phyloP scores from a whole-genome alignment of 1,140 invertebrate species.

The Drosophila tani region DNA sequence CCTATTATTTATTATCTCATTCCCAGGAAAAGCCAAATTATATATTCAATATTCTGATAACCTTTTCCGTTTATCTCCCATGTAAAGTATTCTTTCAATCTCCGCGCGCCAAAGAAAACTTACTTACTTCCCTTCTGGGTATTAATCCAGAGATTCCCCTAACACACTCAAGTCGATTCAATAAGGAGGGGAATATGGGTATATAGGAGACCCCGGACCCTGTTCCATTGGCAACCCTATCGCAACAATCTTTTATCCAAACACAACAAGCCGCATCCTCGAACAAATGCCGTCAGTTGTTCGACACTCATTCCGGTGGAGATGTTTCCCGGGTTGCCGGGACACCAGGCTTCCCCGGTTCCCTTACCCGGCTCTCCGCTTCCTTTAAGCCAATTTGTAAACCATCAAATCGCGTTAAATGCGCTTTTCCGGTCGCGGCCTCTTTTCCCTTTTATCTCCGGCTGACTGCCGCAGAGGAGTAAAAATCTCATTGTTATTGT shows the following conservation, averaged over 20 bases:
- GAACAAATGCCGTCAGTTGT: conserved; percentile 70
- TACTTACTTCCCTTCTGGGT: conserved; percentile 4
- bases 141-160: conserved; percentile 13
- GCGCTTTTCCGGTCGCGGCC: conserved; percentile 77
- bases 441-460: conserved; percentile 41
- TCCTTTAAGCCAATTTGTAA: conserved; percentile 82
- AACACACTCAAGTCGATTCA: conserved; percentile 30
- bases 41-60: conserved; percentile 20
- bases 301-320: conserved; percentile 18
- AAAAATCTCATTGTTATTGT: conserved; percentile 79
- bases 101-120: not conserved
- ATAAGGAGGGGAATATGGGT: conserved; percentile 1
- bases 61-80: not conserved
- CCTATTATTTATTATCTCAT: not conserved
- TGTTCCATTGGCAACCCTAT: conserved; percentile 40
- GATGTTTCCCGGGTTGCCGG: conserved; percentile 34
- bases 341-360: conserved; percentile 6
- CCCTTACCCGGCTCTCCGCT: conserved; percentile 54
- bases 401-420: conserved; percentile 83
- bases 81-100: conserved; percentile 4
- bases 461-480: conserved; percentile 27
- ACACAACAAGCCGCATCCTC: conserved; percentile 66
- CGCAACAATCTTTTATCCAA: conserved; percentile 69
- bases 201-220: conserved; percentile 3
- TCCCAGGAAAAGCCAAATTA: conserved; percentile 9